Conservation (phyloP, 2,797 vertebrate species). For the Artibeus jamaicensis region DNA sequence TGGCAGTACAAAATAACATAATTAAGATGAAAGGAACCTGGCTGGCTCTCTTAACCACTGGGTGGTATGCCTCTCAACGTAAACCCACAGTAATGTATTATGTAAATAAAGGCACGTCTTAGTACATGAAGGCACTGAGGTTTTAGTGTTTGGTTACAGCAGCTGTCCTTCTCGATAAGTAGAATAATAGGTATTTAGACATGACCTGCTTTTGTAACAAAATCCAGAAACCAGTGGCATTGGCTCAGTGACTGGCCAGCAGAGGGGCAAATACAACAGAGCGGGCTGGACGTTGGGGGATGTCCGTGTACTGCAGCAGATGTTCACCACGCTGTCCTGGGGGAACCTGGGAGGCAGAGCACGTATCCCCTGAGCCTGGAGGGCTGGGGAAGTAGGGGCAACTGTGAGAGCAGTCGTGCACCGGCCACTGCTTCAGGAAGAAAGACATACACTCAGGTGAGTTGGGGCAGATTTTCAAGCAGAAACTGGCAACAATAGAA, state of each 20-base stretch:
- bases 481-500: background rate
- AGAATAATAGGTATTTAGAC: background rate
- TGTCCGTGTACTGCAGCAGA: background rate
- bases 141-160: background rate
- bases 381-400: background rate
- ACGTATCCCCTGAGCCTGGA: background rate
- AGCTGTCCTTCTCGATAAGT: background rate
- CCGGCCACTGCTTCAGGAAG: background rate
- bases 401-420: background rate
- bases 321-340: background rate
- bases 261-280: background rate
- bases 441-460: background rate
- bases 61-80: background rate
- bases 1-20: background rate
- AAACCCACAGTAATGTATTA: background rate
- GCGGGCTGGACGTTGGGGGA: background rate
- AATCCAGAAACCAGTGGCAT: background rate
- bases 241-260: background rate
- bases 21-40: background rate
- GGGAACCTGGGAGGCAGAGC: background rate
- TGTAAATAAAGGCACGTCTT: conserved; percentile 20
- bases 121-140: background rate
- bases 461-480: background rate
- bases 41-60: background rate
- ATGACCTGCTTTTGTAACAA: background rate